phyloP scores from a whole-genome alignment of 2,888 invertebrate species.

The Ophonus ardosiacus region DNA sequence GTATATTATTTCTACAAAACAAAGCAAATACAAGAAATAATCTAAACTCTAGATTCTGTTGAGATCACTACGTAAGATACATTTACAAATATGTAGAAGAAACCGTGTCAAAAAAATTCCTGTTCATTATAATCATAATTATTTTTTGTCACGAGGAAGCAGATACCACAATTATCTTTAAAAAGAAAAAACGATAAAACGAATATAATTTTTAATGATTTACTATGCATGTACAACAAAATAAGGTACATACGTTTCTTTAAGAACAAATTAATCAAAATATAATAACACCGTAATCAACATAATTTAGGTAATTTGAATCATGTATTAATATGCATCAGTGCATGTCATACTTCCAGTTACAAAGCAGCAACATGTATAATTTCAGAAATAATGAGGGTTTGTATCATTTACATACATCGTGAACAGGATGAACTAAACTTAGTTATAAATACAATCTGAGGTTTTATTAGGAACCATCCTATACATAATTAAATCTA shows the following conservation, averaged over 20 bases:
- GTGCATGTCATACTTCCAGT: conserved; percentile 3
- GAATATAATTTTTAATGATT: neutral
- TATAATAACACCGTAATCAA: conserved; percentile 33
- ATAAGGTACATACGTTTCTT: neutral
- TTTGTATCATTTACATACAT: conserved; percentile 20
- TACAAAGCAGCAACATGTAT: conserved; percentile 26
- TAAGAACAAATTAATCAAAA: conserved; percentile 38
- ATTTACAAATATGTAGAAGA: too few species aligned
- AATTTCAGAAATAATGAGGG: conserved; percentile 24
- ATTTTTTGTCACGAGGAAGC: neutral
- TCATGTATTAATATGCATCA: conserved; percentile 34
- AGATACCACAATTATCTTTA: neutral
- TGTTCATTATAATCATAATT: neutral
- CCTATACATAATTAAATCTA: too few species aligned
- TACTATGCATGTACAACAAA: conserved; percentile 1
- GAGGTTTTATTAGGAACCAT: neutral
- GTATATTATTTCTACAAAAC: too few species aligned
- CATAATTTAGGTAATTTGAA: conserved; percentile 30
- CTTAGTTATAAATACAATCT: conserved; percentile 31
- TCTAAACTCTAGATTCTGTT: too few species aligned
- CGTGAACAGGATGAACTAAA: neutral
- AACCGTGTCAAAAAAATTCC: neutral
- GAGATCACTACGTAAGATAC: too few species aligned
- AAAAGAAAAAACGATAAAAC: neutral
- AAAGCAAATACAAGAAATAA: too few species aligned